These are phyloP conservation scores for Anguilla pacifica DNA, from an alignment of 2,797 vertebrate species.

Conservation along the genomic window DNA sequence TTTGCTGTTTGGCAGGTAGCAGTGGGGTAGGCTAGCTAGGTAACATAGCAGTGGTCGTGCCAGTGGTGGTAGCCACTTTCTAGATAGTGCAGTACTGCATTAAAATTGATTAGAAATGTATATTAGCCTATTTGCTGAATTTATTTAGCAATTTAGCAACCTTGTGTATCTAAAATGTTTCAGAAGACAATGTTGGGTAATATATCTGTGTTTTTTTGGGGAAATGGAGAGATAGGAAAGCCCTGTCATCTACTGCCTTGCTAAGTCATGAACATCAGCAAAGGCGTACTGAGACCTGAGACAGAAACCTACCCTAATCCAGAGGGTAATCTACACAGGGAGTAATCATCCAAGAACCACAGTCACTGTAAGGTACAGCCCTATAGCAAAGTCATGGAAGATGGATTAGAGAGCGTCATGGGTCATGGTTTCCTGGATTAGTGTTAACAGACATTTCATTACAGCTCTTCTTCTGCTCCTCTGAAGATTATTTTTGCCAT, in stretches of 20 bases:
- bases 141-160: no score
- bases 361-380: background rate
- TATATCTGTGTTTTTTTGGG: background rate
- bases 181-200: background rate
- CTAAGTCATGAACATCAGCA: background rate
- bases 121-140: no score
- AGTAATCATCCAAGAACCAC: background rate
- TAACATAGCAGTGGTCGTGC: no score
- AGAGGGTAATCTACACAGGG: background rate
- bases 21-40: no score
- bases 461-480: background rate
- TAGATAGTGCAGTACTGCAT: no score
- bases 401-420: background rate
- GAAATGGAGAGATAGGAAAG: background rate
- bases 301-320: background rate
- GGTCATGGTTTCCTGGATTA: background rate
- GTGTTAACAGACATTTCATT: background rate
- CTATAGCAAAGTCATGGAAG: background rate
- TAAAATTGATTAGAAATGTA: no score
- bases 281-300: no score
- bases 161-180: no score
- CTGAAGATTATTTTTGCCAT: background rate
- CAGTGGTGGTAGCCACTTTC: no score
- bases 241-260: background rate
- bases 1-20: no score